Percentiles rank a stretch among this genome's conserved stretches.
Evolutionary conservation across 23 tunicate genomes (phyloP).

Genomic region (Phallusia fumigata): DNA sequence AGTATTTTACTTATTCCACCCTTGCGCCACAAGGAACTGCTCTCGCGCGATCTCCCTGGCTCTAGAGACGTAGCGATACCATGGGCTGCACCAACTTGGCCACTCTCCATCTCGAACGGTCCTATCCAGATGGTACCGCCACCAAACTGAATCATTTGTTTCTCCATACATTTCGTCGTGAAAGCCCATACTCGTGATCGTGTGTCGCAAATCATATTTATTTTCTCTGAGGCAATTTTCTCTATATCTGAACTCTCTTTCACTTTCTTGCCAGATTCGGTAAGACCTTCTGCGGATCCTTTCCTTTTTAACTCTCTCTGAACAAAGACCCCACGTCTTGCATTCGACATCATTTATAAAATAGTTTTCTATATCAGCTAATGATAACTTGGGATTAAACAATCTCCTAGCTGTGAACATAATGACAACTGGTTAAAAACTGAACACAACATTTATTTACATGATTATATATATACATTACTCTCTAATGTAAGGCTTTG

Average conservation of each 20-base stretch:
- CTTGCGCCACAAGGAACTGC: conserved; percentile 3
- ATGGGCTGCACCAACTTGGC: conserved; percentile 27
- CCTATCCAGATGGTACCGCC: conserved; percentile 7
- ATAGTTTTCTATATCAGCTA: conserved; percentile 15
- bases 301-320: neutral
- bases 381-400: neutral
- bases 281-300: conserved; percentile 7
- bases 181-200: conserved; percentile 14
- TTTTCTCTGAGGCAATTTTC: neutral
- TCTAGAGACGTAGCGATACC: no score
- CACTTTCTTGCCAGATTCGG: neutral
- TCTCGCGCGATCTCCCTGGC: neutral
- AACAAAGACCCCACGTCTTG: conserved; percentile 9
- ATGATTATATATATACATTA: neutral
- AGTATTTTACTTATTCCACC: no score
- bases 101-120: neutral
- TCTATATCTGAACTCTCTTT: neutral
- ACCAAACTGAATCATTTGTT: no score
- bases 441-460: no score
- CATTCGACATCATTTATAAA: neutral
- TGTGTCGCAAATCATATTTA: neutral
- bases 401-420: conserved; percentile 15
- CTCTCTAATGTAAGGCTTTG: neutral
- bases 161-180: neutral
- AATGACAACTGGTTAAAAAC: neutral